Conservation (phyloP, 2,888 invertebrate species). For the Andrena marginata region DNA sequence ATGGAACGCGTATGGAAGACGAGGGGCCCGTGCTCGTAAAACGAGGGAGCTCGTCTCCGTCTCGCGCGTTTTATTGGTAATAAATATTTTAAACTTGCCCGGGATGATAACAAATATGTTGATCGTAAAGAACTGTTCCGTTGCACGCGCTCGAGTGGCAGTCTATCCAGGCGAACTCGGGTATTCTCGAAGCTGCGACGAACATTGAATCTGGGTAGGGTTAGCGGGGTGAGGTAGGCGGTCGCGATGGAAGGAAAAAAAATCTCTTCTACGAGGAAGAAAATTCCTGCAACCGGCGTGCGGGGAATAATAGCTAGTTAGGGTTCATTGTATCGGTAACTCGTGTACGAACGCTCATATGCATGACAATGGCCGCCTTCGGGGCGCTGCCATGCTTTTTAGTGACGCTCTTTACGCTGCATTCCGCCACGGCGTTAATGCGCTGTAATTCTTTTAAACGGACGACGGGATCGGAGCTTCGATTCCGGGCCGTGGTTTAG, state of each 20-base stretch:
- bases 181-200: slow-evolving; percentile 14
- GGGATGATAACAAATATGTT: slow-evolving; percentile 54
- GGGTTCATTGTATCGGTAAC: slow-evolving; percentile 81
- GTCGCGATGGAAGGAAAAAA: slow-evolving; percentile 16
- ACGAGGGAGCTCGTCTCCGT: slow-evolving; percentile 6
- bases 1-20: neutral
- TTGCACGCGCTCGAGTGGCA: slow-evolving; percentile 16
- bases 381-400: slow-evolving; percentile 76
- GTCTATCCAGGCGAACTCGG: neutral
- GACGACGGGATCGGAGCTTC: slow-evolving; percentile 58
- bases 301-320: slow-evolving; percentile 81
- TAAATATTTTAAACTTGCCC: slow-evolving; percentile 49
- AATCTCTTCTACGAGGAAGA: slow-evolving; percentile 63
- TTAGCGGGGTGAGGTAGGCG: neutral
- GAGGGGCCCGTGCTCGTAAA: slow-evolving; percentile 32
- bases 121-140: slow-evolving; percentile 50
- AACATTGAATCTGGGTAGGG: neutral
- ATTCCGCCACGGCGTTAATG: slow-evolving; percentile 68
- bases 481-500: slow-evolving; percentile 61
- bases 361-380: slow-evolving; percentile 78
- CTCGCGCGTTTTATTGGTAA: slow-evolving; percentile 42
- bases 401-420: slow-evolving; percentile 76
- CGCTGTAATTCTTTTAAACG: slow-evolving; percentile 71
- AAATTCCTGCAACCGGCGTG: slow-evolving; percentile 64
- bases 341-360: slow-evolving; percentile 74